These are phyloP conservation scores for Meteorus sp. DNA, from an alignment of 1,140 invertebrate genomes.

Conservation along the genomic window DNA sequence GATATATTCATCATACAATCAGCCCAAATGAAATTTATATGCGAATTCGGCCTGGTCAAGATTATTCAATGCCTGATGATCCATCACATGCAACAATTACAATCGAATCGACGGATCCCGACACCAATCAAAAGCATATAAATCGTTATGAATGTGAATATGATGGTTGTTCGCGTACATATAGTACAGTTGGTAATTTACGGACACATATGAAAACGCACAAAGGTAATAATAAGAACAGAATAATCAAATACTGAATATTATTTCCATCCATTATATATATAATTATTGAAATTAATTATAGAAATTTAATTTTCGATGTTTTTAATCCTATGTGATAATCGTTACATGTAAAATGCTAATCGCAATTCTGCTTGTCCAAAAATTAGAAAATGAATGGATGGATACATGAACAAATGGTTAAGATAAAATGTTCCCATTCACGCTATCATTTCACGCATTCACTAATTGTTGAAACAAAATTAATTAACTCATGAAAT, in stretches of 20 bases:
- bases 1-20: constrained; percentile 71
- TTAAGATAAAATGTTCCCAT: too few relatives aligned
- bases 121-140: constrained; percentile 67
- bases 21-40: constrained; percentile 71
- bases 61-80: constrained; percentile 64
- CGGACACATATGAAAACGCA: constrained; percentile 96
- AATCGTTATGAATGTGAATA: constrained; percentile 85
- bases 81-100: constrained; percentile 70
- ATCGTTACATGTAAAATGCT: too few relatives aligned
- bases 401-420: too few relatives aligned
- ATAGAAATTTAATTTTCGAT: too few relatives aligned
- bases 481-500: too few relatives aligned
- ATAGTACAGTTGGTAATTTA: constrained; percentile 92
- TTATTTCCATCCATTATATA: too few relatives aligned
- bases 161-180: constrained; percentile 84
- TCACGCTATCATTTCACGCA: too few relatives aligned
- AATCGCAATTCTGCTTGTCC: too few relatives aligned
- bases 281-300: too few relatives aligned
- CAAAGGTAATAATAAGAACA: constrained; percentile 69
- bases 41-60: constrained; percentile 66
- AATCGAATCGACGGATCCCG: constrained; percentile 67
- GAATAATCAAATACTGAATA: neutral
- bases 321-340: too few relatives aligned
- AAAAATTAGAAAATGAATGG: too few relatives aligned
- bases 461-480: too few relatives aligned